phyloP scores from a whole-genome alignment of 2,113 vertebrate species.

The Arvicanthis niloticus region DNA sequence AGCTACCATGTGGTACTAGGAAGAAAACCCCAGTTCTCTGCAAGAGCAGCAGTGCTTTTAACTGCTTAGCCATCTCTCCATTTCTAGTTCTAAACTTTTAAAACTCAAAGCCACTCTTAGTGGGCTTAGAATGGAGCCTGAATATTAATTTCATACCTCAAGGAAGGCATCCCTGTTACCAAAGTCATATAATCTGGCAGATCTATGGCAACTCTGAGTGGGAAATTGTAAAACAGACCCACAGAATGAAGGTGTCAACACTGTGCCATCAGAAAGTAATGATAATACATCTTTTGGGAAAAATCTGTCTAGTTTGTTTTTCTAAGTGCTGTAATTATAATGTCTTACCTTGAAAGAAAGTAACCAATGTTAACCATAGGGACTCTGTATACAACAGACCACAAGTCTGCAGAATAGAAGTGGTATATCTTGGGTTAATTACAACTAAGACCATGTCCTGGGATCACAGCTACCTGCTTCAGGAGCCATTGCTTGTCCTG shows the following conservation, averaged over 20 bases:
- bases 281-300: neutral
- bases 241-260: neutral
- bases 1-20: neutral
- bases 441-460: neutral
- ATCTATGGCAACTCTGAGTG: neutral
- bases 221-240: neutral
- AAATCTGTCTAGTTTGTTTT: neutral
- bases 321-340: neutral
- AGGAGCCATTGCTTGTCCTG: neutral
- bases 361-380: neutral
- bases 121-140: neutral
- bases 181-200: neutral
- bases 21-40: neutral
- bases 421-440: neutral
- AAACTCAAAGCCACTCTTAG: neutral
- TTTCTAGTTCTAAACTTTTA: neutral
- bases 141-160: neutral
- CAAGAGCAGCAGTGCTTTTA: neutral
- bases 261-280: neutral
- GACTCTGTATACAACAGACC: neutral
- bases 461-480: neutral
- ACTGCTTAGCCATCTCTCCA: neutral
- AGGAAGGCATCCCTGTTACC: neutral
- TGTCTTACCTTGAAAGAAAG: neutral
- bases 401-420: neutral